Base-by-base conservation (phyloP, 2,113 vertebrate species). In the Pygoscelis antarcticus region DNA sequence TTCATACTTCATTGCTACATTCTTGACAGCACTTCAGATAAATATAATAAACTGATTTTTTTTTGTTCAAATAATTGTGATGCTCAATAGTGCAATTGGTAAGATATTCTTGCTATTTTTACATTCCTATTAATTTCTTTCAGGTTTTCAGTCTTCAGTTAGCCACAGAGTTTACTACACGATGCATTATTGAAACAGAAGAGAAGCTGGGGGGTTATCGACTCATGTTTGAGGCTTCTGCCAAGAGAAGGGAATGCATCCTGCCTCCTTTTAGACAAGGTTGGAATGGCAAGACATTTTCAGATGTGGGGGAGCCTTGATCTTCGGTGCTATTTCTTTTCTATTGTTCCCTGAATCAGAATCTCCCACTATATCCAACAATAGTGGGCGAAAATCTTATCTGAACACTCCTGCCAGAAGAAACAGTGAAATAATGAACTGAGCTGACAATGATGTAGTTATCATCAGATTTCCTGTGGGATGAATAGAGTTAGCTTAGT, bases 1-100 rank as follows among this genome's bases (percentile, higher is more conserved):
- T 94, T 91, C 80, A 58, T 79, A 60, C 55, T 83, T 87, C 69
- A 77, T 54, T 54, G 87, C 71, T 93, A 25, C 84, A 46, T 66
- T 91, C 61, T 68, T 83, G 95, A 93, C 75, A 97, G 78, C 78
- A 74, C 66, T 95, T 94, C 92, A 95, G 91, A 96, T 90, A 94
- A 94, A 95, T 65, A 38, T 55, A 95, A 96, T 64, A 88, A 97
- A 91, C 72, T 36, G 70, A 81, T 74, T 60, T 68, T 69, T 27
- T 89, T 57, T 77, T 95, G 38, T 66, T 80, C 36, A 92, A 94
- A 89, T 91, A 85, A 95, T 69, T 77, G 52, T 78, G 71, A 85
- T 7, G 23, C 64, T 89, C 70, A 78, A 1, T 55, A 89, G 74
- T 38, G 47, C 44, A 27, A 62, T 23, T 79, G 68, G 66, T 75